phyloP scores from a whole-genome alignment of 2,797 vertebrate species.

The Acipenser ruthenus region DNA sequence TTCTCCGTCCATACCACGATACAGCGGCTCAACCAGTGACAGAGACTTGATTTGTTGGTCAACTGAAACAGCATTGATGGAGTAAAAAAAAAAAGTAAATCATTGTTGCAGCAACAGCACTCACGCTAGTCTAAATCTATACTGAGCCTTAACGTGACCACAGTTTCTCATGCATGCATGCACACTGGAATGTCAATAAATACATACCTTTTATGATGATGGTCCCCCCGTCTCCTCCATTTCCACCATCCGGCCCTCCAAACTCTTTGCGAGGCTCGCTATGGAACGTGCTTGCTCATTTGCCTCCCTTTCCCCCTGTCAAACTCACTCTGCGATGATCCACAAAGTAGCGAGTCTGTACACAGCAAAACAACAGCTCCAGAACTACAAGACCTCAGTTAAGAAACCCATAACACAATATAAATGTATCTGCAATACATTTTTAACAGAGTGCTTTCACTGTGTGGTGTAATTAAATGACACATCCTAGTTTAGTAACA shows the following conservation, averaged over 20 bases:
- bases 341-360: conserved; percentile 76
- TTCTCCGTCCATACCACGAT: conserved; percentile 65
- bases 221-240: conserved; percentile 77
- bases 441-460: too few relatives aligned
- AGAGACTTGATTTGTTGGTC: conserved; percentile 75
- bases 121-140: too few relatives aligned
- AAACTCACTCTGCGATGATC: conserved; percentile 75
- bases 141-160: too few relatives aligned
- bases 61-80: conserved; percentile 46
- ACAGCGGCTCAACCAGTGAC: conserved; percentile 58
- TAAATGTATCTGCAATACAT: too few relatives aligned
- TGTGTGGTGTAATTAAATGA: too few relatives aligned
- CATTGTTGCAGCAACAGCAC: too few relatives aligned
- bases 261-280: conserved; percentile 91
- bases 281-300: conserved; percentile 71
- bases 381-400: too few relatives aligned
- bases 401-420: too few relatives aligned
- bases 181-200: not conserved
- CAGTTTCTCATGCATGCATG: too few relatives aligned
- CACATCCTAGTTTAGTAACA: too few relatives aligned
- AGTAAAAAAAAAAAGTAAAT: too few relatives aligned
- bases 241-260: conserved; percentile 87
- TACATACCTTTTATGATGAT: conserved; percentile 58
- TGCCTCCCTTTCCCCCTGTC: conserved; percentile 73
- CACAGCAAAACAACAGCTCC: not conserved